Conservation (phyloP, 1,140 invertebrate genomes). For the Lamellibrachia luymesi region DNA sequence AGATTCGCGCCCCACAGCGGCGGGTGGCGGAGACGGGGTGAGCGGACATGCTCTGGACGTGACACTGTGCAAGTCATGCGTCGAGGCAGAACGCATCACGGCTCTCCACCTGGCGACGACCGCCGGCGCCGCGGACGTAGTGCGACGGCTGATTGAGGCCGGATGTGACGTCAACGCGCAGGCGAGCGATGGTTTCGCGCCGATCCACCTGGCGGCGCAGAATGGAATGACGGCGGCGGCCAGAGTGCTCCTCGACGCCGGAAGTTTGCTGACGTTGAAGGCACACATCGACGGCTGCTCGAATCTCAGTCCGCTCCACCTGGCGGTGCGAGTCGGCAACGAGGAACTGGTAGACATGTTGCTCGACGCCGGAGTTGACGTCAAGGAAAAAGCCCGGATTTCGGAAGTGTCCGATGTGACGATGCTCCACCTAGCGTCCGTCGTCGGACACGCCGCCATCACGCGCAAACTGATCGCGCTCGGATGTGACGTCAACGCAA, state of each 20-base stretch:
- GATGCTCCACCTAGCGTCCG: conserved; percentile 18
- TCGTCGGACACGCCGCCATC: conserved; percentile 19
- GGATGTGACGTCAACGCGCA: conserved; percentile 60
- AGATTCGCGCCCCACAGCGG: neutral
- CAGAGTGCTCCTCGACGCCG: conserved; percentile 75
- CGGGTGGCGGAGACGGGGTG: neutral
- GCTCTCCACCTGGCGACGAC: conserved; percentile 24
- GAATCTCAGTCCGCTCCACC: conserved; percentile 74
- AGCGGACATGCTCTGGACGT: conserved; percentile 9
- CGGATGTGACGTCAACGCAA: conserved; percentile 23
- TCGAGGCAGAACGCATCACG: conserved; percentile 13
- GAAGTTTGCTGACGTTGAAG: neutral
- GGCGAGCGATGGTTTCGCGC: conserved; percentile 84
- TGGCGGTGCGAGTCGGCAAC: conserved; percentile 97
- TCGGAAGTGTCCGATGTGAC: conserved; percentile 16
- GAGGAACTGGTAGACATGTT: conserved; percentile 80
- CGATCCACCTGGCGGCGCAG: conserved; percentile 91
- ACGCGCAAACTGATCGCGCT: conserved; percentile 19
- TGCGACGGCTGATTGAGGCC: conserved; percentile 36
- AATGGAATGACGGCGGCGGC: conserved; percentile 98
- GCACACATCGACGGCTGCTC: conserved; percentile 22
- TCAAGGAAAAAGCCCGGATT: conserved; percentile 65
- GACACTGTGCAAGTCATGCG: neutral
- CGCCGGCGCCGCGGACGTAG: conserved; percentile 8
- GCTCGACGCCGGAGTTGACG: conserved; percentile 90